Evolutionary conservation across 2,888 invertebrate species (phyloP).

Genomic region (Drosophila rubida): DNA sequence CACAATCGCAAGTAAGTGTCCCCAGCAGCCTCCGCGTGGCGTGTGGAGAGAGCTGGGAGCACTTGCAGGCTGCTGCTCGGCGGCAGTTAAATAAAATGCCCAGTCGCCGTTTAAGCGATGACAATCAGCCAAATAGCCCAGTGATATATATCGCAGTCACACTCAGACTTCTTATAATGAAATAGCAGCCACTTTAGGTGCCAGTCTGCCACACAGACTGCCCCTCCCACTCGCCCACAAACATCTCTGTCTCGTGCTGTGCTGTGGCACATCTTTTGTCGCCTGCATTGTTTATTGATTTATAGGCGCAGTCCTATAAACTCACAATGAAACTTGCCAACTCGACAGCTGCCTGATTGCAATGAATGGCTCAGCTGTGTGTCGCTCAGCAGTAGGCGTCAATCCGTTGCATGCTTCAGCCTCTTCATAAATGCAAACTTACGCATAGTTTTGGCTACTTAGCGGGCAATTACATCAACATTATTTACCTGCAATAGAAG

Average conservation of each 20-base stretch:
- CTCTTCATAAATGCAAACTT: constrained; percentile 38
- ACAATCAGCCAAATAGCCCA: constrained; percentile 74
- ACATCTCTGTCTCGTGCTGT: not conserved
- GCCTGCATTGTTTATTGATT: constrained; percentile 72
- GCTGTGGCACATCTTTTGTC: constrained; percentile 33
- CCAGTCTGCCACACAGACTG: constrained; percentile 1
- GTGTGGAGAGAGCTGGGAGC: constrained; percentile 6
- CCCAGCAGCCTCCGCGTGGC: not conserved
- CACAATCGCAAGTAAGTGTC: not conserved
- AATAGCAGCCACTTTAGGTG: constrained; percentile 44
- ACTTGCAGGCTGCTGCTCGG: constrained; percentile 3
- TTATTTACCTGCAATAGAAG: constrained; percentile 61
- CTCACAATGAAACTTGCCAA: constrained; percentile 17
- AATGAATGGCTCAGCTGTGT: constrained; percentile 37
- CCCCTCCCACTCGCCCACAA: not conserved
- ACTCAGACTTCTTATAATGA: constrained; percentile 40
- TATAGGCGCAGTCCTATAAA: constrained; percentile 52
- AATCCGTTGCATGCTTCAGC: constrained; percentile 6
- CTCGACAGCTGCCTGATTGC: constrained; percentile 41
- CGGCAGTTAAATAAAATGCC: constrained; percentile 71
- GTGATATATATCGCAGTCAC: constrained; percentile 59
- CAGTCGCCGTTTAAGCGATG: constrained; percentile 71
- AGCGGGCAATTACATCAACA: not conserved
- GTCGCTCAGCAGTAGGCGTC: constrained; percentile 22
- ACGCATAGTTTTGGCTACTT: constrained; percentile 20